Conservation (phyloP, 2,113 vertebrate genomes). For the Cyprinodon tularosa region DNA sequence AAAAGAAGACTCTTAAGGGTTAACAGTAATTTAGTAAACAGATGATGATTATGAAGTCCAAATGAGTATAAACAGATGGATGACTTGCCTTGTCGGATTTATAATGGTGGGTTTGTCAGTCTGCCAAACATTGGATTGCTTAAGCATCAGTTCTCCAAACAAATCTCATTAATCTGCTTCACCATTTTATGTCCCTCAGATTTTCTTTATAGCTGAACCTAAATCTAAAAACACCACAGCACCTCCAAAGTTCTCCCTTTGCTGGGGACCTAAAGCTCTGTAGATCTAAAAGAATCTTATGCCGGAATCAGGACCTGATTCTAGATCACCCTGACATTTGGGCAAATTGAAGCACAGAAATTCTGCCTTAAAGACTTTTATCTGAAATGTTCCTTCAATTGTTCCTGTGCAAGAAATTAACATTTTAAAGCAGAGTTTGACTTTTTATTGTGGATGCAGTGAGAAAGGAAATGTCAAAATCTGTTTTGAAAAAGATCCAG, state of each 20-base stretch:
- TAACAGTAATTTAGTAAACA: constrained; percentile 26
- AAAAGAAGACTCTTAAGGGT: not conserved
- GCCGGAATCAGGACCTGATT: constrained; percentile 22
- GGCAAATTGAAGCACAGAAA: constrained; percentile 15
- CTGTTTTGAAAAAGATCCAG: constrained; percentile 35
- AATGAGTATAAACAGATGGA: constrained; percentile 52
- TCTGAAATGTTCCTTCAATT: not conserved
- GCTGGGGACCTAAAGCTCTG: not conserved
- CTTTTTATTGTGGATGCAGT: constrained; percentile 5
- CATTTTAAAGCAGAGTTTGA: constrained; percentile 21
- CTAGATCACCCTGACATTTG: constrained; percentile 24
- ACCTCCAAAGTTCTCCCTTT: constrained; percentile 18
- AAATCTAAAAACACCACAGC: constrained; percentile 26
- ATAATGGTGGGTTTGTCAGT: constrained; percentile 32
- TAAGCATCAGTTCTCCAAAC: constrained; percentile 30
- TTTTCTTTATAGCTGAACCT: constrained; percentile 29
- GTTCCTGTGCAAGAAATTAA: not conserved
- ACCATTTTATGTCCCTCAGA: constrained; percentile 26
- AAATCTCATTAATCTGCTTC: constrained; percentile 31
- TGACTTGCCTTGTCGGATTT: constrained; percentile 37
- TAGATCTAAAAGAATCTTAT: not conserved
- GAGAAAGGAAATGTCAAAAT: constrained; percentile 18
- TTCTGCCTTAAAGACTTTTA: not conserved
- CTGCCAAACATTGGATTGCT: constrained; percentile 38
- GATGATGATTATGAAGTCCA: constrained; percentile 23